These are phyloP conservation scores for Pelvicachromis taeniatus DNA, from an alignment of 2,113 vertebrate species.

Conservation along the genomic window DNA sequence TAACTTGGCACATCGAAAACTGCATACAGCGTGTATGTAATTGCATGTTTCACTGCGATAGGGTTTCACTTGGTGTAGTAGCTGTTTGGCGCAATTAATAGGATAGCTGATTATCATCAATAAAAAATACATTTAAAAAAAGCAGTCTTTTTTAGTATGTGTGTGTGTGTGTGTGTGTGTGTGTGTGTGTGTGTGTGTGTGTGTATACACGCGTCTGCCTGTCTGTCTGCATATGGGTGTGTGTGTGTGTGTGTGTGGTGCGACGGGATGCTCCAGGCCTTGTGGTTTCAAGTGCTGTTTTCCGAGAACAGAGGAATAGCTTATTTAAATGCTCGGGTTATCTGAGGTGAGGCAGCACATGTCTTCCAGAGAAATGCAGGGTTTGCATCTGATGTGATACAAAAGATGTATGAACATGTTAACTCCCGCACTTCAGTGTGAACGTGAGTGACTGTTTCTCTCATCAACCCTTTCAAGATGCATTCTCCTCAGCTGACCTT, in stretches of 20 bases:
- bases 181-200: neutral
- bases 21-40: neutral
- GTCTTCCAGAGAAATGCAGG: slow-evolving; percentile 7
- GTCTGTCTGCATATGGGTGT: neutral
- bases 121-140: too few relatives aligned
- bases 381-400: neutral
- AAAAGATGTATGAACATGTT: neutral
- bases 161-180: neutral
- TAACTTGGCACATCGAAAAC: neutral
- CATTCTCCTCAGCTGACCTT: neutral
- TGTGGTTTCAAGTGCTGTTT: slow-evolving; percentile 53
- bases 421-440: neutral
- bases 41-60: neutral
- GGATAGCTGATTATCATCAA: slow-evolving; percentile 34
- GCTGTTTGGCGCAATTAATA: slow-evolving; percentile 22
- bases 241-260: neutral
- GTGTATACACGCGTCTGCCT: neutral
- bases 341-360: slow-evolving; percentile 40
- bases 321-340: slow-evolving; percentile 43
- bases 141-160: slow-evolving; percentile 8
- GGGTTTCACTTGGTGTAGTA: neutral
- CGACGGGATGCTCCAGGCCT: slow-evolving; percentile 1
- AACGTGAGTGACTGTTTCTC: neutral
- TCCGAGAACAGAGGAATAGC: slow-evolving; percentile 25
- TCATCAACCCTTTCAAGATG: neutral